phyloP scores from a whole-genome alignment of 2,888 invertebrate species.

The Hesperia comma region DNA sequence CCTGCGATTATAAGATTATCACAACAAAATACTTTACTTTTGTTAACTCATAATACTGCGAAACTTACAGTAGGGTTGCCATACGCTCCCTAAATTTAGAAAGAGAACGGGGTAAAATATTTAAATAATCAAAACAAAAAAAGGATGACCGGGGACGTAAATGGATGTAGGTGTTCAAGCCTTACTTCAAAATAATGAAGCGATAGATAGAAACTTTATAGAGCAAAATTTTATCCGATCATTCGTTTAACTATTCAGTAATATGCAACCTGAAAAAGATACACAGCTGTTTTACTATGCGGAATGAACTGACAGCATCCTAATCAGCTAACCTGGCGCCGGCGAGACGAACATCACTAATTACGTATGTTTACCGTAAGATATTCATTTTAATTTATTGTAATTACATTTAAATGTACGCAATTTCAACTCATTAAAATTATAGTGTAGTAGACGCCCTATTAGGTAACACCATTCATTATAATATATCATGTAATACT shows the following conservation, averaged over 20 bases:
- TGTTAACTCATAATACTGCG: too few species aligned
- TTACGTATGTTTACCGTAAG: constrained; percentile 22
- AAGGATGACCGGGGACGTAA: too few species aligned
- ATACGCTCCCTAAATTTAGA: too few species aligned
- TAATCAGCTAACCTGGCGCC: constrained; percentile 22
- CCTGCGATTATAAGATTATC: neutral
- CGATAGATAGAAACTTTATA: too few species aligned
- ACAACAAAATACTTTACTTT: too few species aligned
- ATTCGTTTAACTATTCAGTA: neutral
- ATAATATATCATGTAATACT: neutral
- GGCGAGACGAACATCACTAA: constrained; percentile 18
- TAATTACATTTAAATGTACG: constrained; percentile 28
- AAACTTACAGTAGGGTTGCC: too few species aligned
- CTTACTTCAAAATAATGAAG: too few species aligned
- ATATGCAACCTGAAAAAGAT: neutral
- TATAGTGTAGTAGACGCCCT: constrained; percentile 11
- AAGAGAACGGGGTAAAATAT: too few species aligned
- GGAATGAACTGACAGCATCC: constrained; percentile 26
- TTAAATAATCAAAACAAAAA: too few species aligned
- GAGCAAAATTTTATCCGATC: too few species aligned
- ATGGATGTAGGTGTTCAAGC: too few species aligned
- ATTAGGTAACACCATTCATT: constrained; percentile 28
- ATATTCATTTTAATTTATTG: constrained; percentile 23
- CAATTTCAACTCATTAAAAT: constrained; percentile 26
- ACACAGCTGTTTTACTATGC: neutral